Conservation (phyloP, 1,140 invertebrate genomes). For the Brachystomella parvula region DNA sequence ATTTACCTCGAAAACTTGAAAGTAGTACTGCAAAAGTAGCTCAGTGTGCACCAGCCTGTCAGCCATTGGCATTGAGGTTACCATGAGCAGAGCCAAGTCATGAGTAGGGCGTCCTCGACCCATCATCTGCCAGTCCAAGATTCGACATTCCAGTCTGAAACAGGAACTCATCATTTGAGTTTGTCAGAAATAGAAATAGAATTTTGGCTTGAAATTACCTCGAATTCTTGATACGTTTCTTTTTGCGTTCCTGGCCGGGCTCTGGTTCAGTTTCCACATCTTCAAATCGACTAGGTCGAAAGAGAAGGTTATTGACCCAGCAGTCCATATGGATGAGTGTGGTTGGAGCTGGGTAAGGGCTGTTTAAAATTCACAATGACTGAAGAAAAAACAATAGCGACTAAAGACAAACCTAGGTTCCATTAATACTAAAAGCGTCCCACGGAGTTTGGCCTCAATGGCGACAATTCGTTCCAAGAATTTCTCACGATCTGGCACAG, state of each 20-base stretch:
- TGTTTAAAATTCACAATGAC: no score
- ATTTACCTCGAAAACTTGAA: constrained; percentile 48
- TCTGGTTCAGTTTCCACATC: no score
- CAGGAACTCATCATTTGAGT: background rate
- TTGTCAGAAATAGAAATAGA: constrained; percentile 21
- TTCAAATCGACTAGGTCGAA: no score
- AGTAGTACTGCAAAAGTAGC: constrained; percentile 59
- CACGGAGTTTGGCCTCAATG: no score
- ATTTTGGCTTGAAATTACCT: no score
- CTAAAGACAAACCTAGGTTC: no score
- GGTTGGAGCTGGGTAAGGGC: constrained; percentile 54
- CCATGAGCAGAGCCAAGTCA: constrained; percentile 64
- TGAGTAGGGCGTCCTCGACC: constrained; percentile 55
- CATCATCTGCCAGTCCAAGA: constrained; percentile 77
- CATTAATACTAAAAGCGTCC: no score
- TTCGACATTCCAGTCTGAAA: constrained; percentile 49
- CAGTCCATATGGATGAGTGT: constrained; percentile 65
- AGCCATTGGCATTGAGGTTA: constrained; percentile 65
- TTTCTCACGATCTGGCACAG: no score
- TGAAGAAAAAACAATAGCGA: no score
- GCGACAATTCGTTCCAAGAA: no score
- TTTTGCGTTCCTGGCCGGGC: no score
- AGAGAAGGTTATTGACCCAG: constrained; percentile 71
- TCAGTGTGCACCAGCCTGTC: constrained; percentile 54
- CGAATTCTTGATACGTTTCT: no score